Evolutionary conservation across 2,797 vertebrate species (phyloP).

Genomic region (Serranus cabrilla): DNA sequence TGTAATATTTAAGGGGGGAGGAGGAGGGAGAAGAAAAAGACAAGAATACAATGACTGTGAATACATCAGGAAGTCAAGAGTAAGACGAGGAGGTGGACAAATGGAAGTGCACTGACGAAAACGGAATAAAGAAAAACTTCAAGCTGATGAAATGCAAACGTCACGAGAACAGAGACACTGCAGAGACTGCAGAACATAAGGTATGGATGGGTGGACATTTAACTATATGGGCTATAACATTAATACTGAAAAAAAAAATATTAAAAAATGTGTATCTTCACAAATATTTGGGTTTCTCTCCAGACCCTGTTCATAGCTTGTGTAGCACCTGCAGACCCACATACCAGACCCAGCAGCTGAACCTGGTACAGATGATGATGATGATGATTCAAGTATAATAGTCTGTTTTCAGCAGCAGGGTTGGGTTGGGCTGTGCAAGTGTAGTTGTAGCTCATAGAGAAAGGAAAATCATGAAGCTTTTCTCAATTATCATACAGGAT

Average conservation of each 20-base stretch:
- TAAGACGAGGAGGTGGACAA: conserved; percentile 24
- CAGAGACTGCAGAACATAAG: conserved; percentile 27
- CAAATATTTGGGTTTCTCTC: conserved; percentile 39
- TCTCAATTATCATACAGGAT: conserved; percentile 24
- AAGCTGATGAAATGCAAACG: conserved; percentile 46
- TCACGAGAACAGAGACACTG: conserved; percentile 33
- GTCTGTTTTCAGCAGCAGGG: conserved; percentile 53
- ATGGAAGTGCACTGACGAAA: conserved; percentile 24
- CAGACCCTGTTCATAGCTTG: conserved; percentile 81
- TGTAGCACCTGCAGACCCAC: conserved; percentile 46
- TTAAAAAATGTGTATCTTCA: conserved; percentile 29
- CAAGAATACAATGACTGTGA: conserved; percentile 19
- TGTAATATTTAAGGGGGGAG: neutral
- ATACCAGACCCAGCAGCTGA: conserved; percentile 34
- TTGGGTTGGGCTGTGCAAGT: conserved; percentile 43
- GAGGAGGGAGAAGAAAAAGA: neutral
- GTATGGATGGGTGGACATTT: conserved; percentile 3
- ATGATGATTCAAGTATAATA: conserved; percentile 75
- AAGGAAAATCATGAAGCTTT: conserved; percentile 46
- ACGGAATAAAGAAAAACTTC: conserved; percentile 27
- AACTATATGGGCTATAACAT: conserved; percentile 34
- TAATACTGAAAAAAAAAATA: conserved; percentile 77
- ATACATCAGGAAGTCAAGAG: conserved; percentile 29
- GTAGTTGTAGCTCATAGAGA: conserved; percentile 75
- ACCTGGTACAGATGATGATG: conserved; percentile 31